Evolutionary conservation across 2,113 vertebrate species (phyloP).

Genomic region (Urocynchramus pylzowi): DNA sequence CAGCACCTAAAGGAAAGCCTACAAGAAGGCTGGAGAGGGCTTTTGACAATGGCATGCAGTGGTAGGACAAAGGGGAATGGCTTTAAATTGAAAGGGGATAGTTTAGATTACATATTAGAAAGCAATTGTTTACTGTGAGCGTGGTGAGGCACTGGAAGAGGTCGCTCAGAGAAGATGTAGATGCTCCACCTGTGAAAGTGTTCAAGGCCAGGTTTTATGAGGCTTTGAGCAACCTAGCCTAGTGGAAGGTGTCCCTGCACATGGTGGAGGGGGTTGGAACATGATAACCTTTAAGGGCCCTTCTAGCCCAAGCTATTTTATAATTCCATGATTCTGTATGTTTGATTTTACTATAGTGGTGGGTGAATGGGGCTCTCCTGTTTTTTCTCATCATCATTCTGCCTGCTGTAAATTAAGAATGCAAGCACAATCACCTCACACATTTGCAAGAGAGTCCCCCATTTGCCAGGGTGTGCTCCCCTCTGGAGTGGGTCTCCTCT

Average conservation of each 20-base stretch:
- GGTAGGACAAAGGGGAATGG: background rate
- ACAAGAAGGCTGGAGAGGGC: background rate
- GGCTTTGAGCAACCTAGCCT: background rate
- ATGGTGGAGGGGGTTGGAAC: background rate
- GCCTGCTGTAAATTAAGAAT: background rate
- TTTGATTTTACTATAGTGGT: background rate
- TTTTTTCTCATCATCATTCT: background rate
- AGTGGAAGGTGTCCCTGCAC: background rate
- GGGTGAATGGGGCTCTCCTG: background rate
- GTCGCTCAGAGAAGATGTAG: background rate
- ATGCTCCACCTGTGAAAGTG: background rate
- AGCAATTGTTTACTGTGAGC: background rate
- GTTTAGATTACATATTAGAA: background rate
- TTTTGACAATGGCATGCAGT: background rate
- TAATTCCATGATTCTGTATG: background rate
- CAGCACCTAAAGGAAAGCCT: background rate
- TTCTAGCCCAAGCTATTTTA: background rate
- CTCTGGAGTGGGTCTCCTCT: background rate
- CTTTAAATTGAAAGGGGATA: background rate
- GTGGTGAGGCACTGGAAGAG: background rate
- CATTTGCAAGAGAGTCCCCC: accelerated
- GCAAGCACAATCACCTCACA: background rate
- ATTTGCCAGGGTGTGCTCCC: background rate
- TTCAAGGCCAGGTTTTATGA: background rate
- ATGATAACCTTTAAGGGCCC: background rate